Percentiles rank a stretch among this genome's conserved stretches.
Evolutionary conservation across 1,140 invertebrate genomes (phyloP).

Genomic region (Megalonaias nervosa): DNA sequence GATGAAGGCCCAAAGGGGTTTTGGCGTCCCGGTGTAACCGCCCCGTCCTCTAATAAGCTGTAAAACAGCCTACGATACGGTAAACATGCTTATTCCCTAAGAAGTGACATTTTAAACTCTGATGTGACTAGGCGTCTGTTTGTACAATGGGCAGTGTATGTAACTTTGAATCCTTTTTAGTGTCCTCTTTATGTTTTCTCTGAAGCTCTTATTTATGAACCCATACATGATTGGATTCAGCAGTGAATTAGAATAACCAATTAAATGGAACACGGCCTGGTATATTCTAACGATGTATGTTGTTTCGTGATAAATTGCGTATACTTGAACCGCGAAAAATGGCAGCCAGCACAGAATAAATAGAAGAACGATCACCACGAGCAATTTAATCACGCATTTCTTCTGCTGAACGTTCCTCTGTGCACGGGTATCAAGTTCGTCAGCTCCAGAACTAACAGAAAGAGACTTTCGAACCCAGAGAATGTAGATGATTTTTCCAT

Average conservation of each 20-base stretch:
- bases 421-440: slow-evolving; percentile 7
- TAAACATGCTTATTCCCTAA: no score
- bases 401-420: slow-evolving; percentile 12
- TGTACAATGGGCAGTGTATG: no score
- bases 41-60: no score
- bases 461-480: slow-evolving; percentile 40
- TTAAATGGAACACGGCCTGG: slow-evolving; percentile 9
- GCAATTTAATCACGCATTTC: slow-evolving; percentile 70
- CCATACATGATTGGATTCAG: slow-evolving; percentile 23
- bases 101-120: no score
- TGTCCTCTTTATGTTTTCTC: no score
- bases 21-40: no score
- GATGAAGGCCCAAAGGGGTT: no score
- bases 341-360: slow-evolving; percentile 73
- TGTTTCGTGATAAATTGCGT: slow-evolving; percentile 5
- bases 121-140: no score
- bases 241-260: slow-evolving; percentile 26
- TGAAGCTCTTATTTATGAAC: slow-evolving; percentile 25
- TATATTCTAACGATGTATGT: slow-evolving; percentile 12
- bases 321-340: slow-evolving; percentile 44
- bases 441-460: slow-evolving; percentile 23
- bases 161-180: no score
- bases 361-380: slow-evolving; percentile 68
- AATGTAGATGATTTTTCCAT: slow-evolving; percentile 33
- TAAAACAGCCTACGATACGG: no score